Base-by-base conservation (phyloP, 2,113 vertebrate genomes). In the Lamprologus ornatipinnis region DNA sequence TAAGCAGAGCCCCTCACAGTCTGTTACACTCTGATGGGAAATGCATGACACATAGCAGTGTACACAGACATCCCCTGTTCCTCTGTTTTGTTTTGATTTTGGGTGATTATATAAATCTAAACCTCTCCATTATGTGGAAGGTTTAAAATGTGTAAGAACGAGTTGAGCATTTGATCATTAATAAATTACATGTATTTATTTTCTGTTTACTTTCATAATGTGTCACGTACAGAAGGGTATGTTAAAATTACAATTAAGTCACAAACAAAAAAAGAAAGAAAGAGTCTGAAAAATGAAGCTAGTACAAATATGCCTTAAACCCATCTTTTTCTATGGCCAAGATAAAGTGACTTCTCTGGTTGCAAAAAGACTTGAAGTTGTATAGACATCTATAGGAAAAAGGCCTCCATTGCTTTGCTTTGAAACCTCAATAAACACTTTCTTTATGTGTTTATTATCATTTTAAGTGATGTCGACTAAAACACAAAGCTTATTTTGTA, bases 1-100 rank as follows among this genome's bases (percentile, higher is more conserved):
- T 91, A 87, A 81, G 57, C 82, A 89, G 90, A 93, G 89, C 87
- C 68, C 75, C 88, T 85, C 70, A 81, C 92, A 89, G 80, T 87
- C 86, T 89, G 88, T 89, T 89, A 84, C 53, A 54, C 85, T 91
- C 23, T 13, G 53, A 81, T 73, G 75, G 80, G 82, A 92, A 83
- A 87, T 60, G 63, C 65, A 55, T 81, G 86, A 84, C 83, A 89
- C 86, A 82, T 40, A 84, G 35, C 13, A 13, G 37, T 70, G 42
- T 78, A 45, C 75, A 42, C 47, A 70, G 55, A 80, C 33, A 68
- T 53, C 82, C 54, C 42, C 8, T 82, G 51, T 80, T 78, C 7
- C 37, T 81, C 60, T 73, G 84, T 78, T 91, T 35, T 78, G 80
- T 17, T 78, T 81, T 65, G 68, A 87, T 15, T 78, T 63, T 35